Evolutionary conservation across 2,113 vertebrate species (phyloP).

Genomic region (Prionailurus viverrinus): DNA sequence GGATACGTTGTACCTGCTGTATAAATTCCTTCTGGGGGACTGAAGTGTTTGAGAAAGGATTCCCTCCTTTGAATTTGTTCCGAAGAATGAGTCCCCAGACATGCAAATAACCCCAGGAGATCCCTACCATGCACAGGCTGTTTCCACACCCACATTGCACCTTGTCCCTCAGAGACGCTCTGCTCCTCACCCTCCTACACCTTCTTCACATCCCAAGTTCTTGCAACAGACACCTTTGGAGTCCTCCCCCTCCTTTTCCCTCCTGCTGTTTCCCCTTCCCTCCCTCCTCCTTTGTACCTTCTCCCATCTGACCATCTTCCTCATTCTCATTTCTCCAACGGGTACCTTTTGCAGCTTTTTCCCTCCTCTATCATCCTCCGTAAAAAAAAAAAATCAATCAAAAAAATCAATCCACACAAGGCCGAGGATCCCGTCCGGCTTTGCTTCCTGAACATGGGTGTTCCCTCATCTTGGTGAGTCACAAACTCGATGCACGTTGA

Average conservation of each 20-base stretch:
- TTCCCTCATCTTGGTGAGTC: not conserved
- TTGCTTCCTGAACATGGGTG: not conserved
- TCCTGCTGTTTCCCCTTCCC: not conserved
- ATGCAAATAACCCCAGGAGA: not conserved
- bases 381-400: slow-evolving; percentile 11
- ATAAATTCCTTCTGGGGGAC: not conserved
- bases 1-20: not conserved
- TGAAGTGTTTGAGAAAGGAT: not conserved
- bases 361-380: not conserved
- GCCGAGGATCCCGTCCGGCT: not conserved
- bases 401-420: not conserved
- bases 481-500: not conserved
- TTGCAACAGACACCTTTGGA: no score
- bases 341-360: not conserved
- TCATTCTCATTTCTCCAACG: not conserved
- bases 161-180: not conserved
- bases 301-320: not conserved
- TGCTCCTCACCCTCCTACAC: not conserved
- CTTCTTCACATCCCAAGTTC: not conserved
- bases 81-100: not conserved
- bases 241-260: not conserved
- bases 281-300: not conserved
- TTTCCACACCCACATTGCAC: not conserved
- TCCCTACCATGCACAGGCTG: not conserved
- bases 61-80: not conserved